phyloP scores from a whole-genome alignment of 2,888 invertebrate species.

The Pyrgus malvae region DNA sequence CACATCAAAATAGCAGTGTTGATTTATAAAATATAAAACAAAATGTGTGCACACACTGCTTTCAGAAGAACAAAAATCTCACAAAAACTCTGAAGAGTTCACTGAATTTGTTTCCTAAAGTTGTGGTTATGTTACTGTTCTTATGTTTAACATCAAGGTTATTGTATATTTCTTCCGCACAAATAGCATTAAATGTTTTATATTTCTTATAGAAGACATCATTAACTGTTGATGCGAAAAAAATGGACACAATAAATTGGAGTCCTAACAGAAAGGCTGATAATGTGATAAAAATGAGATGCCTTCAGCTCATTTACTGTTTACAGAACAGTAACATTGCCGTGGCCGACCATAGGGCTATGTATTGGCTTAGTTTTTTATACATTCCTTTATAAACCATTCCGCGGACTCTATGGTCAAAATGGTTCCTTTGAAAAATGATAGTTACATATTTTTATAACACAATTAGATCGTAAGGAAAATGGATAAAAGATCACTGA shows the following conservation, averaged over 20 bases:
- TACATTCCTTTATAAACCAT: constrained; percentile 17
- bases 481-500: not conserved
- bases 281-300: constrained; percentile 24
- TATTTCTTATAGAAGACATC: not conserved
- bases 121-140: constrained; percentile 32
- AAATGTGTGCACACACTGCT: not conserved
- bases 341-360: constrained; percentile 17
- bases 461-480: constrained; percentile 16
- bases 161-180: constrained; percentile 7
- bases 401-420: constrained; percentile 16
- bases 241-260: not conserved
- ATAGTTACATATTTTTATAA: constrained; percentile 5
- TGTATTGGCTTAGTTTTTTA: constrained; percentile 1
- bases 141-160: not conserved
- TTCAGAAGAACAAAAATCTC: not conserved
- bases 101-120: not conserved
- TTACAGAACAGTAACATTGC: constrained; percentile 28
- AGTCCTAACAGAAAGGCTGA: constrained; percentile 24
- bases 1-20: not conserved
- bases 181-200: constrained; percentile 17
- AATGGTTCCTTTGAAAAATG: constrained; percentile 13
- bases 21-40: not conserved
- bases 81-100: not conserved
- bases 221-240: not conserved
- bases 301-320: constrained; percentile 7